These are phyloP conservation scores for Rhaphigaster nebulosa DNA, from an alignment of 2,888 invertebrate genomes.

Conservation along the genomic window DNA sequence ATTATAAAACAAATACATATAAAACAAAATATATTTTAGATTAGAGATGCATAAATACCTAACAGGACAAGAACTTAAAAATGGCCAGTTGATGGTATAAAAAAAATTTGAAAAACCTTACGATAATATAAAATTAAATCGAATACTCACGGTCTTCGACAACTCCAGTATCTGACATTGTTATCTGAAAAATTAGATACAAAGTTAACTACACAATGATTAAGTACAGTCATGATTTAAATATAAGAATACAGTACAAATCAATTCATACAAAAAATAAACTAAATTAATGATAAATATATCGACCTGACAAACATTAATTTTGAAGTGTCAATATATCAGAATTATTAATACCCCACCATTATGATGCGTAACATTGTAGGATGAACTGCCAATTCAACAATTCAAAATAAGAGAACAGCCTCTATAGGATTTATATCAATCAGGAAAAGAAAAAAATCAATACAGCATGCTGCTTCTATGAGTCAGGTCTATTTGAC, in stretches of 20 bases:
- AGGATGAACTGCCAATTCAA: neutral
- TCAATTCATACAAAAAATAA: neutral
- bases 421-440: constrained; percentile 29
- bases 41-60: neutral
- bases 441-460: constrained; percentile 5
- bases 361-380: neutral
- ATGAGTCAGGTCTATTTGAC: constrained; percentile 1
- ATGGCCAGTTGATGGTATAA: constrained; percentile 11
- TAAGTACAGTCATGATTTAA: neutral
- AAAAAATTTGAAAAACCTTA: neutral
- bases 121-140: neutral
- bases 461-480: neutral
- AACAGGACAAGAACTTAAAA: neutral
- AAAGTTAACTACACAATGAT: neutral
- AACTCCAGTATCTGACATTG: constrained; percentile 17
- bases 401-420: constrained; percentile 1
- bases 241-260: neutral
- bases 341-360: neutral
- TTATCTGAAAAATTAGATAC: constrained; percentile 16
- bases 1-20: neutral
- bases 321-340: constrained; percentile 21
- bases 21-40: neutral
- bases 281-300: neutral
- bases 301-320: neutral
- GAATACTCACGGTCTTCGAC: constrained; percentile 22